Percentiles rank a stretch among this genome's conserved stretches.
phyloP scores from a whole-genome alignment of 1,140 invertebrate genomes.

The Polypedilum vanderplanki region DNA sequence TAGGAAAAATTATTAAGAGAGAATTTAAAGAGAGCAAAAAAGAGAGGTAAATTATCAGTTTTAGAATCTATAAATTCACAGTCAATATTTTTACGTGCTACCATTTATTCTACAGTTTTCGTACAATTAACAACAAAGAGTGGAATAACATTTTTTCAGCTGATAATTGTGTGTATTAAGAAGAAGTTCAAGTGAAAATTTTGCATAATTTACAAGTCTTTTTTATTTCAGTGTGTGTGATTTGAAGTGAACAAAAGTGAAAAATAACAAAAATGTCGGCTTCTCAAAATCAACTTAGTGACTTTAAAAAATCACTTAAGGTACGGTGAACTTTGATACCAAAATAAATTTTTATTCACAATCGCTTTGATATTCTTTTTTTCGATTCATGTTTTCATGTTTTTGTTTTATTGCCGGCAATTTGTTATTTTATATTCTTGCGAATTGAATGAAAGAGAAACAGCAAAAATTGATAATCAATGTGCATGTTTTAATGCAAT shows the following conservation, averaged over 20 bases:
- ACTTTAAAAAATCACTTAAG: constrained; percentile 6
- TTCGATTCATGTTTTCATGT: not conserved
- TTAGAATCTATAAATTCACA: constrained; percentile 14
- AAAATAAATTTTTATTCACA: not conserved
- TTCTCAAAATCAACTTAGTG: not conserved
- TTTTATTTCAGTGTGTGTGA: not conserved
- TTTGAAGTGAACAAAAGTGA: not conserved
- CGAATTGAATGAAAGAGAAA: not conserved
- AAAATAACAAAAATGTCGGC: not conserved
- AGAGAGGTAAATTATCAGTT: not conserved
- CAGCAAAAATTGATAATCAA: constrained; percentile 1
- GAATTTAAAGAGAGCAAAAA: not conserved
- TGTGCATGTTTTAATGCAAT: not conserved
- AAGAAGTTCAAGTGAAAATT: not conserved
- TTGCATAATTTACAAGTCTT: constrained; percentile 11
- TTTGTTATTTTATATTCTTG: not conserved
- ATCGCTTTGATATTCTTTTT: not conserved
- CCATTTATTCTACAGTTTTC: not conserved
- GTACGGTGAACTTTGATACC: constrained; percentile 25
- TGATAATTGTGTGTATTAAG: not conserved
- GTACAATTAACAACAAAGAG: not conserved
- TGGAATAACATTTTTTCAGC: not conserved
- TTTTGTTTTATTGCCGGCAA: constrained; percentile 1
- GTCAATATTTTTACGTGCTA: not conserved
- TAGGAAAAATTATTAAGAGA: too few species aligned